Evolutionary conservation across 2,113 vertebrate genomes (phyloP).

Genomic region (Desmodus rotundus): DNA sequence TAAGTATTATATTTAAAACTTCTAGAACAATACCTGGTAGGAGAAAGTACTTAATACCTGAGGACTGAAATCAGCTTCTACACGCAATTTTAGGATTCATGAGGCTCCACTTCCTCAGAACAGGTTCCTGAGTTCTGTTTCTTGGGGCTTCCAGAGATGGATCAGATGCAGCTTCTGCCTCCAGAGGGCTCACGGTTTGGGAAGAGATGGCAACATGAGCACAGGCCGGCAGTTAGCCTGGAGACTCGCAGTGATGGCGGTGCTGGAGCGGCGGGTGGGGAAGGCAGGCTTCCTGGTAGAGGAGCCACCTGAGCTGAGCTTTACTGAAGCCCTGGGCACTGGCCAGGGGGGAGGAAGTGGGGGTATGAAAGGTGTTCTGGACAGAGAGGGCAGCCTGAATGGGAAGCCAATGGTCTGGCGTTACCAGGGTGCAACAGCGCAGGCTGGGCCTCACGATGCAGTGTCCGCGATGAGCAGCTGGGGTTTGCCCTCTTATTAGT

Average conservation of each 20-base stretch:
- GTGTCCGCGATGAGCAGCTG: neutral
- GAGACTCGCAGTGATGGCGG: fast-evolving
- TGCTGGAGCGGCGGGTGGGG: neutral
- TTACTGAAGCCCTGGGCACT: neutral
- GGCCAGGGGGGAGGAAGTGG: neutral
- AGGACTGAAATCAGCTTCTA: neutral
- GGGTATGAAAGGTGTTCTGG: neutral
- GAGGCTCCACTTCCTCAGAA: neutral
- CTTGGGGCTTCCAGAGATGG: neutral
- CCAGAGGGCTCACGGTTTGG: neutral
- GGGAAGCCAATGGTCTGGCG: neutral
- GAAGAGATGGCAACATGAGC: neutral
- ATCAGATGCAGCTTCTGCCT: neutral
- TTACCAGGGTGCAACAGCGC: neutral
- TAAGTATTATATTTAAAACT: neutral
- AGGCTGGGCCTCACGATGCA: neutral
- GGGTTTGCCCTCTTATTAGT: neutral
- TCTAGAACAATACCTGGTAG: neutral
- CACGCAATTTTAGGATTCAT: neutral
- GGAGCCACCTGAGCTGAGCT: neutral
- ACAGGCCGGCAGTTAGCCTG: no score
- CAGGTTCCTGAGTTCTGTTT: neutral
- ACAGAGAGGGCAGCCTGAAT: neutral
- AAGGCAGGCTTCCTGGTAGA: neutral
- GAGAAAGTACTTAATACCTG: neutral